These are phyloP conservation scores for Calidris pygmaea DNA, from an alignment of 2,113 vertebrate species.

Conservation along the genomic window DNA sequence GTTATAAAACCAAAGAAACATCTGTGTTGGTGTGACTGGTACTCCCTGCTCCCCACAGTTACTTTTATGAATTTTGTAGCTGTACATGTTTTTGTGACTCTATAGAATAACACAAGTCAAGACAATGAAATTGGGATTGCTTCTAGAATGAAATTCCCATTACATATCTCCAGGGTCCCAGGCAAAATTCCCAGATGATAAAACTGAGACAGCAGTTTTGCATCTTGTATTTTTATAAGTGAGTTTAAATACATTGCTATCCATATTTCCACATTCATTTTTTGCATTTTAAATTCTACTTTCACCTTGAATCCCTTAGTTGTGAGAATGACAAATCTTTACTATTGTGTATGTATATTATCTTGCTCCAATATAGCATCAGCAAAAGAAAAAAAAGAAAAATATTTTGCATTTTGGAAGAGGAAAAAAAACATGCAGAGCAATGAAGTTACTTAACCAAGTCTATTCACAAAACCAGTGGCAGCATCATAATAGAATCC, in stretches of 20 bases:
- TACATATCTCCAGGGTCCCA: background rate
- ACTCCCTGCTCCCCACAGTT: background rate
- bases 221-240: background rate
- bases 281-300: background rate
- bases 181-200: background rate
- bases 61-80: background rate
- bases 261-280: background rate
- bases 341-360: background rate
- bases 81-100: background rate
- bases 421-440: background rate
- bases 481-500: rapidly evolving
- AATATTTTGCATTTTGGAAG: background rate
- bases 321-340: background rate
- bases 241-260: background rate
- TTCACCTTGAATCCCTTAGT: background rate
- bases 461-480: background rate
- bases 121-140: background rate
- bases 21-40: background rate
- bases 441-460: background rate
- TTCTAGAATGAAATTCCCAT: background rate
- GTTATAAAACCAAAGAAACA: background rate
- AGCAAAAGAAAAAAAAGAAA: background rate
- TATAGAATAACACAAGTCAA: background rate
- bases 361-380: background rate
- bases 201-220: background rate